Evolutionary conservation across 2,888 invertebrate species (phyloP), one percentile per base, ranked within the genome.

Genomic region (Phyto melanocephala): DNA sequence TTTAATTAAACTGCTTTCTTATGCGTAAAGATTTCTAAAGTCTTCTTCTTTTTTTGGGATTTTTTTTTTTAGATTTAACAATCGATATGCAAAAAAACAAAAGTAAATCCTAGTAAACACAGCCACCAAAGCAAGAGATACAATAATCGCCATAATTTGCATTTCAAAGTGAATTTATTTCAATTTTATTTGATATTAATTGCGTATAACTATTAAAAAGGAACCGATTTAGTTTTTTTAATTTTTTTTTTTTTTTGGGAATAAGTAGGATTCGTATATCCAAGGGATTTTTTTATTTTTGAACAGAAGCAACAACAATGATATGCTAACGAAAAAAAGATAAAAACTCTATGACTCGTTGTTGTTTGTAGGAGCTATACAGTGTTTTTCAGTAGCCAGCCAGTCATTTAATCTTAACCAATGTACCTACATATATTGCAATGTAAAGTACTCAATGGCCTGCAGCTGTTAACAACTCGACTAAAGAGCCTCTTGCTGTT

Each of bases 151-250:
- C 87, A 87, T 87, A 87, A 88, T 88, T 88, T 88, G 87, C 88
- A 88, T 88, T 87, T 87, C 86, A 86, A 88, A 88, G 87, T 86
- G 88, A 90, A 91, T 91, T 91, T 91, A 90, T 90, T 91, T 91
- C 89, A 90, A 89, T 91, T 91, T 89, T 90, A 90, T 91, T 91
- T 90, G 91, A 91, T 90, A 91, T 90, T 90, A 90, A 90, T 90
- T 90, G 90, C 91, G 86, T 85, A 88, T 86, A 88, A 87, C 87
- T 86, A 87, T 58, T 65, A 67, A 79, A 79, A 65, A 28, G 28
- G 24, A 45, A 20, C 13, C 65, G 75, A 58, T 67, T 58, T 74
- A 24, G n/a, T n/a, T n/a, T n/a, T n/a, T n/a, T n/a, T n/a, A n/a
- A n/a, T n/a, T n/a, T n/a, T n/a, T n/a, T n/a, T 63, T 45, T 75